Percentiles rank a stretch among this genome's conserved stretches.
These are phyloP conservation scores for Arctopsyche grandis DNA, from an alignment of 1,140 invertebrate species.

Conservation along the genomic window DNA sequence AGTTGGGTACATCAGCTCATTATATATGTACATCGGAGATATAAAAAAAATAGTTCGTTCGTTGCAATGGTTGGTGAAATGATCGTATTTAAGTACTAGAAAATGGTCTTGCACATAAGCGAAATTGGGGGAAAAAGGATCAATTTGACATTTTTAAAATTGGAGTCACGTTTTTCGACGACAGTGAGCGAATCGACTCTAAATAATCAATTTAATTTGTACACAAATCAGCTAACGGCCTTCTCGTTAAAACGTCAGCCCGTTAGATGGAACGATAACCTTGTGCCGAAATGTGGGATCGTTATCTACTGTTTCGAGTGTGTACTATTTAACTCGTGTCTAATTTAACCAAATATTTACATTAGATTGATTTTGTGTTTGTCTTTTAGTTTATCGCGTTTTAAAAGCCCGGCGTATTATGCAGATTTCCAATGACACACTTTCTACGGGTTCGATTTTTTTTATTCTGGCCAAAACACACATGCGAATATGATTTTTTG, in stretches of 20 bases:
- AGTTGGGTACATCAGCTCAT: too few species aligned
- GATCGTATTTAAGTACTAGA: too few species aligned
- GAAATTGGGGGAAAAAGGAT: too few species aligned
- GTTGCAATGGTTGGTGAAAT: too few species aligned
- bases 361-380: neutral
- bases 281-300: neutral
- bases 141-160: too few species aligned
- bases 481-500: neutral
- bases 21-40: too few species aligned
- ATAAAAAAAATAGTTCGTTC: too few species aligned
- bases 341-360: neutral
- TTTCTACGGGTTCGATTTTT: constrained; percentile 2
- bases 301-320: neutral
- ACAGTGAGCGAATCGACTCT: too few species aligned
- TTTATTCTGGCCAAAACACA: neutral
- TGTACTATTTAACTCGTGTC: neutral
- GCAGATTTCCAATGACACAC: neutral
- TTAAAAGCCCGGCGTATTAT: neutral
- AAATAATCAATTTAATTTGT: too few species aligned
- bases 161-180: too few species aligned
- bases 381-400: too few species aligned
- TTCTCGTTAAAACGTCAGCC: neutral
- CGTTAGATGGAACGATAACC: neutral
- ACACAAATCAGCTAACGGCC: neutral
- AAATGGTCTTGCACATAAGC: too few species aligned